Conservation (phyloP, 2,113 vertebrate genomes). For the Phodopus roborovskii region DNA sequence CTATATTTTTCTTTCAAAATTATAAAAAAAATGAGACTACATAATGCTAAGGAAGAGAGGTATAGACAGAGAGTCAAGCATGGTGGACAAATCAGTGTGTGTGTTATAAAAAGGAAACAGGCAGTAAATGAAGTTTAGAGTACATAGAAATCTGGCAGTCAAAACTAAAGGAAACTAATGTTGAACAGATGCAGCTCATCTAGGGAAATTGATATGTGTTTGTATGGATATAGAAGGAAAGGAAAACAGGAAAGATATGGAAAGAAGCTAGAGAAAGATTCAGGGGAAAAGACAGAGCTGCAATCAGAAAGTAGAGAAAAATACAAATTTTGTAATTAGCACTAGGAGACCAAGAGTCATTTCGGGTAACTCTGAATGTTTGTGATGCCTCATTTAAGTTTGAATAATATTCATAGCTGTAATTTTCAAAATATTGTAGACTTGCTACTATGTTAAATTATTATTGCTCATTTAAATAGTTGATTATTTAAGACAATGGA, state of each 20-base stretch:
- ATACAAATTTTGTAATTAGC: neutral
- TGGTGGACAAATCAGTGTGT: neutral
- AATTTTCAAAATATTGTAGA: neutral
- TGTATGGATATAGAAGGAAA: neutral
- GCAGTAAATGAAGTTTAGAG: neutral
- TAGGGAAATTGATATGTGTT: neutral
- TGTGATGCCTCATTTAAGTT: neutral
- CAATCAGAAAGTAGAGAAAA: neutral
- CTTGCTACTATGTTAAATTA: neutral
- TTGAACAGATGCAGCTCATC: neutral
- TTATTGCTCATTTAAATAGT: slow-evolving; percentile 13
- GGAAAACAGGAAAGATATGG: rapidly evolving
- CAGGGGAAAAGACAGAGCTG: neutral
- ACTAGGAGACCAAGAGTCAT: neutral
- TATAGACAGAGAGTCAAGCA: neutral
- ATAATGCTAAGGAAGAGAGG: neutral
- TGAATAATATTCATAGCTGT: neutral
- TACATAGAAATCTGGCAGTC: neutral
- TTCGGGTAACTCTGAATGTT: neutral
- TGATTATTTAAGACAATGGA: neutral
- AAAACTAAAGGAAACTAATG: neutral
- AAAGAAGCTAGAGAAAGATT: no score
- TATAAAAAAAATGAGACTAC: neutral
- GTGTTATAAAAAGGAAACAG: neutral
- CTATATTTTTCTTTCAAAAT: neutral